phyloP scores from a whole-genome alignment of 2,797 vertebrate species.

The Pseudocheirus occidentalis region DNA sequence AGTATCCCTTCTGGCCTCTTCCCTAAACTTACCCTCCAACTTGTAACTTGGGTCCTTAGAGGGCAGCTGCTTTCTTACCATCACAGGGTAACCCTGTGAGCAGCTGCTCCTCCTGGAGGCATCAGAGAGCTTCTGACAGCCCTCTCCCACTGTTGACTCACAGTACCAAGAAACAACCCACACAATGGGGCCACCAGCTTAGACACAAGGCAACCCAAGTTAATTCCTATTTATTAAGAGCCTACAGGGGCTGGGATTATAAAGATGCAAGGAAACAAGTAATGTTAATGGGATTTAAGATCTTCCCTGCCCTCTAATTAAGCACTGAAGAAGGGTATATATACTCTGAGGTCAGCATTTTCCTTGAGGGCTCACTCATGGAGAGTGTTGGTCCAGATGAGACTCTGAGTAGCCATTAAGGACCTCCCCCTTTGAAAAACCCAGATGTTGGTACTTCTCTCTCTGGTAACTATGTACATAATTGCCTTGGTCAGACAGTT shows the following conservation, averaged over 20 bases:
- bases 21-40: background rate
- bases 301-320: too few species aligned
- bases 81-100: background rate
- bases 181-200: background rate
- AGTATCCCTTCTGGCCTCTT: background rate
- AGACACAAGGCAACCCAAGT: background rate
- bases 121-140: background rate
- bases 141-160: background rate
- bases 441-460: too few species aligned
- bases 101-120: background rate
- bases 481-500: too few species aligned
- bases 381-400: too few species aligned
- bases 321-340: too few species aligned
- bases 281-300: too few species aligned
- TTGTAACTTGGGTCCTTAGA: background rate
- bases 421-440: too few species aligned
- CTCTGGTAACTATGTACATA: too few species aligned
- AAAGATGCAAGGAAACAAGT: background rate
- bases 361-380: too few species aligned
- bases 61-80: background rate
- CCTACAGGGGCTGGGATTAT: background rate
- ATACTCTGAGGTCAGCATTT: too few species aligned
- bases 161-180: background rate
- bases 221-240: background rate
- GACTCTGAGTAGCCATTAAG: too few species aligned